Percentiles rank a stretch among this genome's conserved stretches.
These are phyloP conservation scores for Ictalurus punctatus DNA, from an alignment of 2,113 vertebrate species.

Conservation along the genomic window DNA sequence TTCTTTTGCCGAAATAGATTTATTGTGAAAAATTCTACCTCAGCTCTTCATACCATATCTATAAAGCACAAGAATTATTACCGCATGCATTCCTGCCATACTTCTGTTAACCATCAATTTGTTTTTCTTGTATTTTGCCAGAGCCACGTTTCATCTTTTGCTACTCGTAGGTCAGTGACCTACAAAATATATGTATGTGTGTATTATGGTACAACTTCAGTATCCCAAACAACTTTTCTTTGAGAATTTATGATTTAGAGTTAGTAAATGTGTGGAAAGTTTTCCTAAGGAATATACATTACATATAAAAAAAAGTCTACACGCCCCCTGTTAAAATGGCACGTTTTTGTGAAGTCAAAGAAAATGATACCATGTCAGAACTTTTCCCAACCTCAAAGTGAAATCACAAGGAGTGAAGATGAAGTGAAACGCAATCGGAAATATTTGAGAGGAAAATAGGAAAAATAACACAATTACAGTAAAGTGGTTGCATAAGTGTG, in stretches of 20 bases:
- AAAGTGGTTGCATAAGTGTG: too few species aligned
- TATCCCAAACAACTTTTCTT: not conserved
- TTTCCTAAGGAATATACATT: too few species aligned
- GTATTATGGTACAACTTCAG: not conserved
- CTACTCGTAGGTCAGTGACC: conserved; percentile 4
- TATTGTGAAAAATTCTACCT: not conserved
- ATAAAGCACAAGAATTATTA: not conserved
- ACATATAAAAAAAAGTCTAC: too few species aligned
- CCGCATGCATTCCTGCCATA: not conserved
- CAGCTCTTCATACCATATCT: not conserved
- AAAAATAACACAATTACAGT: too few species aligned
- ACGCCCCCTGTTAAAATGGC: too few species aligned
- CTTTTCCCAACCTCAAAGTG: too few species aligned
- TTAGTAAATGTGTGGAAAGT: not conserved
- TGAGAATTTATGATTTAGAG: not conserved
- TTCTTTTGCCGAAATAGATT: not conserved
- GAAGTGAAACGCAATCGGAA: too few species aligned
- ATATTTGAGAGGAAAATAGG: too few species aligned
- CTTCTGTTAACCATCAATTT: not conserved
- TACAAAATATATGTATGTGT: not conserved
- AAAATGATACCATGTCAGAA: too few species aligned
- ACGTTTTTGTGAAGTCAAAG: too few species aligned
- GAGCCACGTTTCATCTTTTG: conserved; percentile 5
- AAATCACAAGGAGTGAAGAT: too few species aligned
- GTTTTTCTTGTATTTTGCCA: not conserved